Evolutionary conservation across 2,888 invertebrate species (phyloP).

Genomic region (Tenthredo distinguenda): DNA sequence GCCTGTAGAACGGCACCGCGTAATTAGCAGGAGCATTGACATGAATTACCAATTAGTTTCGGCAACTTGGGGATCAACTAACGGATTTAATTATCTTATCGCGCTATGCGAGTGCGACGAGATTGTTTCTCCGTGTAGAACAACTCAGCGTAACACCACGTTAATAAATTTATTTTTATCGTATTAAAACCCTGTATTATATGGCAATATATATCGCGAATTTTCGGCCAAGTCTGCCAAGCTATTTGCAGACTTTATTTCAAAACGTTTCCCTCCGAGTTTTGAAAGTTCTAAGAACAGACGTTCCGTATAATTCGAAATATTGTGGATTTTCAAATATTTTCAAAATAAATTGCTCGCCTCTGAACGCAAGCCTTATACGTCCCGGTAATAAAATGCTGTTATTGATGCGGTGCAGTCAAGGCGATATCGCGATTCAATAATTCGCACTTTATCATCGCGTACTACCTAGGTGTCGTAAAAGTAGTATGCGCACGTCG

Average conservation of each 20-base stretch:
- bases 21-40: conserved; percentile 41
- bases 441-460: background rate
- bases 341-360: background rate
- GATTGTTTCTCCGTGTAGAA: background rate
- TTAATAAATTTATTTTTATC: background rate
- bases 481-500: background rate
- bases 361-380: background rate
- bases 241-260: background rate
- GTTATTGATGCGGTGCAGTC: background rate
- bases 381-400: background rate
- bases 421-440: background rate
- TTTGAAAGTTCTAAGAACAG: background rate
- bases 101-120: background rate
- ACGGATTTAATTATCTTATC: conserved; percentile 25
- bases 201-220: background rate
- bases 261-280: background rate
- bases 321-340: background rate
- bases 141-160: background rate
- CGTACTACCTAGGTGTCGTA: background rate
- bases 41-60: conserved; percentile 46
- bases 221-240: background rate
- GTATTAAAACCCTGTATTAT: no score
- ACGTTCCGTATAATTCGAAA: background rate
- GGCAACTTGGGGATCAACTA: background rate
- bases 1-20: conserved; percentile 1